Evolutionary conservation across 2,888 invertebrate species (phyloP), one percentile per base, ranked within the genome.

Genomic region (Chrysomela aeneicollis): DNA sequence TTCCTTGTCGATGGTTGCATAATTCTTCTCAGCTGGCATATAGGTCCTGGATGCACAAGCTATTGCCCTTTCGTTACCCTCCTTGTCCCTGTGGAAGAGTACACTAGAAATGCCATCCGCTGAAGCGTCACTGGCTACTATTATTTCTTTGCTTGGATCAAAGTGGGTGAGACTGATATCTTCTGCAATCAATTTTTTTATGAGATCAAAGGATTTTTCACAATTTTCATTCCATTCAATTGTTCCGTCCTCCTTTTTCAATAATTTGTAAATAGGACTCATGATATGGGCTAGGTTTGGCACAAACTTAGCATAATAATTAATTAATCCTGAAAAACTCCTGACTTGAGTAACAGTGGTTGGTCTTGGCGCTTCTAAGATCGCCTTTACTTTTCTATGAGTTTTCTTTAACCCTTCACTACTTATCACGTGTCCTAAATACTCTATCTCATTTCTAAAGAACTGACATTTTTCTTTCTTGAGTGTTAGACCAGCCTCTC

Each of bases 391-490:
- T 57, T 72, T 69, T 1, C 66, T 10, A 32, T 42, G 15, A 15
- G 30, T 42, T 53, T 70, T 22, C 30, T 53, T 49, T 70, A 58
- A 12, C 70, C 72, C 42, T 58, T 61, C 32, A 53, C 62, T 19
- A 21, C 10, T 42, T 6, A 75, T 67, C 10, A 21, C 49, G 46
- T 73, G 71, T 0, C 77, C 77, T n/a, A 82, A 66, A 70, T 79
- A 81, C n/a, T 70, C 66, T 18, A 79, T 66, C 61, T 76, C 63
- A 0, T 72, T 52, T 64, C 76, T 64, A 32, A 76, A 78, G 63
- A 82, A 78, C 18, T 68, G 9, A 26, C 55, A 55, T 55, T 55
- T 55, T 10, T 15, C 8, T 17, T 35, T 37, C 1, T 21, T 55
- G 18, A 55, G 22, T 9, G 57, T 57, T 17, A 46, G 42, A 10